Evolutionary conservation across 1,140 invertebrate species (phyloP).

Genomic region (Pectinophora gossypiella): DNA sequence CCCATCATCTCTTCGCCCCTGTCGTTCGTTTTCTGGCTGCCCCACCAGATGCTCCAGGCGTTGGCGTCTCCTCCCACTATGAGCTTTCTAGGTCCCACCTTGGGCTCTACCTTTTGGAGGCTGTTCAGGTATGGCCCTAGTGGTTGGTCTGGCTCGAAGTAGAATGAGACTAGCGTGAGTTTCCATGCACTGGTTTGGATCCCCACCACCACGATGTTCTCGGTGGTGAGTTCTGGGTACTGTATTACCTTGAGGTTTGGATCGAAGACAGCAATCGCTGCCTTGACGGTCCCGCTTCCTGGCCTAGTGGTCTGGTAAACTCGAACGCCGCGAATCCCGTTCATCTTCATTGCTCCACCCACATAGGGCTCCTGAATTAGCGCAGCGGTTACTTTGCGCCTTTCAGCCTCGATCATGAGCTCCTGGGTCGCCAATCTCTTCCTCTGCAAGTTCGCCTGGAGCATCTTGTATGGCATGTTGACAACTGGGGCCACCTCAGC

Average conservation of each 20-base stretch:
- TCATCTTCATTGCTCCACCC: not conserved
- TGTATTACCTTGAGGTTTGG: not conserved
- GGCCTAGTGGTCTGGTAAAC: not conserved
- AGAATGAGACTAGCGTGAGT: slow-evolving; percentile 7
- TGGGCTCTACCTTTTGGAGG: not conserved
- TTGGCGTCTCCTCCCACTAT: slow-evolving; percentile 20
- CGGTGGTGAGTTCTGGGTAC: too few species aligned
- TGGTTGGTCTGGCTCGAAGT: slow-evolving; percentile 4
- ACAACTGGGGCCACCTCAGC: too few species aligned
- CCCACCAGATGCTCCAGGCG: slow-evolving; percentile 19
- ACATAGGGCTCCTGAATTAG: not conserved
- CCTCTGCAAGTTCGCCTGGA: not conserved
- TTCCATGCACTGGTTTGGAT: slow-evolving; percentile 6
- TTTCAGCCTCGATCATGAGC: not conserved
- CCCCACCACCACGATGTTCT: slow-evolving; percentile 15
- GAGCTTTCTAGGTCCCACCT: not conserved
- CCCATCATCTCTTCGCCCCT: slow-evolving; percentile 10
- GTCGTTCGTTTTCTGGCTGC: not conserved
- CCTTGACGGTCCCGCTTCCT: not conserved
- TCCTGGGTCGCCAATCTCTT: not conserved
- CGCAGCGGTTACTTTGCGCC: not conserved
- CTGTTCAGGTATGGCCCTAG: slow-evolving; percentile 8
- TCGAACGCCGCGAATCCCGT: not conserved
- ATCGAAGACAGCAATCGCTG: not conserved
- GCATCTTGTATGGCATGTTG: not conserved